Base-by-base conservation (phyloP, 2,113 vertebrate species). In the Sylvilagus bachmani region DNA sequence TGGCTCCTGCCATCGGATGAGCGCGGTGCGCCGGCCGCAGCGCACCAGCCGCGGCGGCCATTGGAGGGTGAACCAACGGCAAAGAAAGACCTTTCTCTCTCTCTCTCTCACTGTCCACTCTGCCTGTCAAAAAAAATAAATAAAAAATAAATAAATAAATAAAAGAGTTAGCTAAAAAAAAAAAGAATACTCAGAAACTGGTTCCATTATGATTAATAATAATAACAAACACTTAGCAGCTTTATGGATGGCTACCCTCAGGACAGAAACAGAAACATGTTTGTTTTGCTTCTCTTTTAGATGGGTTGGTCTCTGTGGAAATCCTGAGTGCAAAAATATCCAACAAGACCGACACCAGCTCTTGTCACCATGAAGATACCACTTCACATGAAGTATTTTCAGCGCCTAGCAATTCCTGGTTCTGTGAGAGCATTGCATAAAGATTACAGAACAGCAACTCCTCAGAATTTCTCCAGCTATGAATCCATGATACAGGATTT, bases 381-480 rank as follows among this genome's bases (percentile, higher is more conserved):
- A 64, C 67, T 58, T 93, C 95, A 38, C 75, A 89, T 66, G 75
- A 95, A 86, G 22, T 67, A 38, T 36, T 79, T 88, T 25, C 6
- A 19, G 71, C 19, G 2, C 36, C 84, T 95, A 31, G 6, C 31
- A 53, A 66, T 94, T 85, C 10, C 90, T 21, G 25, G 91, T 84
- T 79, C 67, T 70, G 5, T 94, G 36, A 97, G 94, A 29, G 82
- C 91, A 73, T 31, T 98, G 38, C 96, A 97, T 95, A 53, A 44
- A 86, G 16, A 53, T 58, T 94, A 91, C 27, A 58, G 38, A 16
- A 62, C 80, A 75, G 86, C 53, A 0, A 38, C 22, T 0, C 97
- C 98, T 66, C 98, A 98, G 86, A 99, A 99, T 95, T 99, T 98
- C 92, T 91, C 97, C 61, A 96, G 96, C 77, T 99, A 99, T 69